Evolutionary conservation across 2,888 invertebrate genomes (phyloP).

Genomic region (Calephelis perditalis): DNA sequence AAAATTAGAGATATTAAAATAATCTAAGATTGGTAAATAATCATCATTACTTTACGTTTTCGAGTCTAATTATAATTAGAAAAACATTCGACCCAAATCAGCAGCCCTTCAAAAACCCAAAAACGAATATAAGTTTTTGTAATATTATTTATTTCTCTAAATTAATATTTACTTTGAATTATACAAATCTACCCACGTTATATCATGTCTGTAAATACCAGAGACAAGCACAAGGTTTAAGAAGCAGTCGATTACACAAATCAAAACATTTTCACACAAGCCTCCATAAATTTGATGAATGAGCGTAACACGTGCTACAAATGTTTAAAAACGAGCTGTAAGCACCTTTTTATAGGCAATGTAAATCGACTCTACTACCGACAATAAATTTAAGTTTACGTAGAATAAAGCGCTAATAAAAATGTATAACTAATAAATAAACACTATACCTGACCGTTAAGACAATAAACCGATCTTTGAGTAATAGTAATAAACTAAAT

Average conservation of each 20-base stretch:
- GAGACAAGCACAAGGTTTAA: not conserved
- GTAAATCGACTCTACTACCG: conserved; percentile 72
- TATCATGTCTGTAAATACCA: no score
- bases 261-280: conserved; percentile 73
- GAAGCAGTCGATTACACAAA: conserved; percentile 32
- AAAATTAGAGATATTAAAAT: no score
- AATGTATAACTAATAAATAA: conserved; percentile 79
- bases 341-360: conserved; percentile 77
- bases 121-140: no score
- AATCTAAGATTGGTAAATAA: no score
- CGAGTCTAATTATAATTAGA: no score
- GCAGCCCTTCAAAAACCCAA: no score
- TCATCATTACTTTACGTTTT: no score
- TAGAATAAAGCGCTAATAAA: conserved; percentile 77
- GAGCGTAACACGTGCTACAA: conserved; percentile 76
- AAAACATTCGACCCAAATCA: no score
- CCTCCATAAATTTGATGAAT: conserved; percentile 77
- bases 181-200: no score
- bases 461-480: conserved; percentile 73
- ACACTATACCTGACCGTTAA: conserved; percentile 75
- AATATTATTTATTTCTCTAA: no score
- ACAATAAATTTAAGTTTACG: conserved; percentile 77
- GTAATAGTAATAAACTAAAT: conserved; percentile 75
- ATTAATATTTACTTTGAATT: no score
- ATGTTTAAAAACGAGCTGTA: conserved; percentile 74